phyloP scores from a whole-genome alignment of 2,797 vertebrate species.

The Tarsius wallacei region DNA sequence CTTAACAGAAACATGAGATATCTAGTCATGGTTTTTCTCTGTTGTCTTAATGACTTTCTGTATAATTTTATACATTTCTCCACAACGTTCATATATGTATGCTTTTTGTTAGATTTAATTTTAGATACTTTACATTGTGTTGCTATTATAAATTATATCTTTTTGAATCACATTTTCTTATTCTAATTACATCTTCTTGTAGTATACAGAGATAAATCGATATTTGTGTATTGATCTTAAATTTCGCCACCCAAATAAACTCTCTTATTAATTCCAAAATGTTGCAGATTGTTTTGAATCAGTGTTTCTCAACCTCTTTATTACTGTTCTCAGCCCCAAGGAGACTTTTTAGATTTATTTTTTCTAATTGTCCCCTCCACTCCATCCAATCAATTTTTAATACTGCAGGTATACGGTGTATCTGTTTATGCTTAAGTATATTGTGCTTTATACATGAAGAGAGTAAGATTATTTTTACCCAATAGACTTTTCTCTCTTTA shows the following conservation, averaged over 20 bases:
- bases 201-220: neutral
- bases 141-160: neutral
- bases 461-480: neutral
- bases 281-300: neutral
- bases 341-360: neutral
- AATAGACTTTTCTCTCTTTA: neutral
- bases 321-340: neutral
- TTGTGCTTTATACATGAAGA: neutral
- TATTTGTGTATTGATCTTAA: slow-evolving; percentile 24
- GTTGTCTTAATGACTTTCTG: neutral
- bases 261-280: neutral
- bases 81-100: neutral
- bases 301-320: neutral
- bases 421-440: neutral
- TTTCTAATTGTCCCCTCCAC: neutral
- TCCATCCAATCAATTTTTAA: neutral
- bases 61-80: neutral
- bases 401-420: neutral
- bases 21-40: neutral
- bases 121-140: neutral
- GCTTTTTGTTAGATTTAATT: neutral
- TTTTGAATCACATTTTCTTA: slow-evolving; percentile 18
- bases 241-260: neutral
- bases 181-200: neutral
- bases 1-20: neutral